A percentile compares a stretch with the other conserved stretches of the same genome.
Conservation (phyloP, 2,797 vertebrate species). For the Coregonus ussuriensis region DNA sequence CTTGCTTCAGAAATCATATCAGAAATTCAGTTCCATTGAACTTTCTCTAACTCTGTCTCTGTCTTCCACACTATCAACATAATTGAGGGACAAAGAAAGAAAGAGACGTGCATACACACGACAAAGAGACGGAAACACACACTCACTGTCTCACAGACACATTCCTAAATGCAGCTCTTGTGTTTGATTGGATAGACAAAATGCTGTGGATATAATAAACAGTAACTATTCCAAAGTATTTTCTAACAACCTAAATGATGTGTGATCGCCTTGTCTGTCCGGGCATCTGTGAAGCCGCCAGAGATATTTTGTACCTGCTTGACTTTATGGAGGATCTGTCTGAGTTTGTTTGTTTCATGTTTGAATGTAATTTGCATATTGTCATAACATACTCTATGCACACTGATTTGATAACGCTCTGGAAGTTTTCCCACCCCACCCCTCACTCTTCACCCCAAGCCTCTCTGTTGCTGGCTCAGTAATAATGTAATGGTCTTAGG, state of each 20-base stretch:
- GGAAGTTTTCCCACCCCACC: constrained; percentile 15
- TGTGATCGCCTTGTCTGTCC: not conserved
- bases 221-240: no score
- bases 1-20: not conserved
- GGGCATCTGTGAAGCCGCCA: not conserved
- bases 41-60: constrained; percentile 11
- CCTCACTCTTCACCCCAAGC: constrained; percentile 6
- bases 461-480: constrained; percentile 61
- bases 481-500: constrained; percentile 69
- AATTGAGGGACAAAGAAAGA: not conserved
- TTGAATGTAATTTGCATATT: constrained; percentile 28
- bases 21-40: constrained; percentile 6
- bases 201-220: no score
- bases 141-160: not conserved
- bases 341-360: not conserved
- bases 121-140: not conserved
- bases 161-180: not conserved
- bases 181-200: not conserved
- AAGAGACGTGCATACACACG: not conserved
- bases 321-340: not conserved
- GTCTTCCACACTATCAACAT: not conserved
- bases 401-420: constrained; percentile 49
- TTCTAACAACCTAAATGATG: not conserved
- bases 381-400: constrained; percentile 41
- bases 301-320: not conserved